Conservation (phyloP, 2,797 vertebrate species). For the Bryconaethiops microstoma region DNA sequence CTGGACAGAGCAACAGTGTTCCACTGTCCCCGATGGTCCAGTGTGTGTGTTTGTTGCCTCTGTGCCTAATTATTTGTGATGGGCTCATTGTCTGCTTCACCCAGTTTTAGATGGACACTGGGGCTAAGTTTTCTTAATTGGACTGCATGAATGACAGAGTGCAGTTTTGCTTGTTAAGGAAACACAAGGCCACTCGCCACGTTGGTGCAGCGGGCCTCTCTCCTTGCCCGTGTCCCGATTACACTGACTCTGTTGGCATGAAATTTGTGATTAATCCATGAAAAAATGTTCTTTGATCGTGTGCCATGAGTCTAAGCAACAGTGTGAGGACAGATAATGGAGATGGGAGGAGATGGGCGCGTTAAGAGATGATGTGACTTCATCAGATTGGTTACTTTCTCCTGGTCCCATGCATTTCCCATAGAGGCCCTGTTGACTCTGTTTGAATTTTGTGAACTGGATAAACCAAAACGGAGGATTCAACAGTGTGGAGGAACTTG, state of each 20-base stretch:
- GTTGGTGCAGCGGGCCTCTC: constrained; percentile 25
- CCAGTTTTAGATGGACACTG: constrained; percentile 22
- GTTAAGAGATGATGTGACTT: constrained; percentile 30
- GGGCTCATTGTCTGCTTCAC: constrained; percentile 39
- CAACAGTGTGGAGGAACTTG: background rate
- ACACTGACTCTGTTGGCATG: constrained; percentile 23
- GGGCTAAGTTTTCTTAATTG: constrained; percentile 51
- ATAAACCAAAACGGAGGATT: background rate
- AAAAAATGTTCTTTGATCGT: constrained; percentile 49
- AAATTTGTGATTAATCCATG: constrained; percentile 34
- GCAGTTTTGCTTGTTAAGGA: constrained; percentile 7
- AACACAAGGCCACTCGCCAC: constrained; percentile 20
- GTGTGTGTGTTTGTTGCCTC: constrained; percentile 16
- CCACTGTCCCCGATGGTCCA: constrained; percentile 2
- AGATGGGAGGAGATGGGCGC: constrained; percentile 41
- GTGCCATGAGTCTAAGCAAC: constrained; percentile 38
- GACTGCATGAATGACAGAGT: constrained; percentile 34
- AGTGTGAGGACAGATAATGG: constrained; percentile 36
- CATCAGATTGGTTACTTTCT: constrained; percentile 42
- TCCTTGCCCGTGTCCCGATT: constrained; percentile 27
- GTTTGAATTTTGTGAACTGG: constrained; percentile 36
- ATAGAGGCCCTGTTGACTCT: constrained; percentile 13
- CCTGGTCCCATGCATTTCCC: constrained; percentile 15
- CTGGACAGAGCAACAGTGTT: constrained; percentile 43
- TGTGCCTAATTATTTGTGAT: constrained; percentile 45